Evolutionary conservation across 2,113 vertebrate species (phyloP).

Genomic region (Periophthalmus modestus): DNA sequence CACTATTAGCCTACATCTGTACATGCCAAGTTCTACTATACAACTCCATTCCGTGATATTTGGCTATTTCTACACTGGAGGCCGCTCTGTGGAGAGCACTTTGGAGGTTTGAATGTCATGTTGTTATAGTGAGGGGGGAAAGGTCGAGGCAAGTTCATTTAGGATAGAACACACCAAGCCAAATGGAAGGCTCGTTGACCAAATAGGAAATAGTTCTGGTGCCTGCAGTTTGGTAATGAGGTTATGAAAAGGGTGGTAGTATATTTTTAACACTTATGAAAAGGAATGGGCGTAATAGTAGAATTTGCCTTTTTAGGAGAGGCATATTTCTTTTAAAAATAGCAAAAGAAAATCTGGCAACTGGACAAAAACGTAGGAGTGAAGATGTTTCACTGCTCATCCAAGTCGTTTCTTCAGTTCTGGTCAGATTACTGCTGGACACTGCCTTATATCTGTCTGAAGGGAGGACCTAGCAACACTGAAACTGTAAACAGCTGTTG

Average conservation of each 20-base stretch:
- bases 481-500: no score
- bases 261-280: background rate
- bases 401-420: no score
- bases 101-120: conserved; percentile 2
- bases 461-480: no score
- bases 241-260: background rate
- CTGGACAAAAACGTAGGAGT: no score
- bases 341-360: no score
- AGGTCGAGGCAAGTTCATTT: background rate
- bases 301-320: background rate
- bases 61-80: background rate
- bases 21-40: conserved; percentile 4
- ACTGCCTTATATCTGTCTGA: no score
- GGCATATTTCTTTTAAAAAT: no score
- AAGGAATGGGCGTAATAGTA: background rate
- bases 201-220: background rate
- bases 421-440: no score
- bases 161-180: background rate
- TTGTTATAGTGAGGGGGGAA: background rate
- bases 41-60: background rate
- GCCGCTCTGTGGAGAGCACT: conserved; percentile 1
- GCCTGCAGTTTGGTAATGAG: background rate
- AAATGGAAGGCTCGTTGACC: background rate
- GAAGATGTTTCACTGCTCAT: no score
- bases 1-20: conserved; percentile 10